Conservation (phyloP, 2,888 invertebrate genomes). For the Phaedon cochleariae region DNA sequence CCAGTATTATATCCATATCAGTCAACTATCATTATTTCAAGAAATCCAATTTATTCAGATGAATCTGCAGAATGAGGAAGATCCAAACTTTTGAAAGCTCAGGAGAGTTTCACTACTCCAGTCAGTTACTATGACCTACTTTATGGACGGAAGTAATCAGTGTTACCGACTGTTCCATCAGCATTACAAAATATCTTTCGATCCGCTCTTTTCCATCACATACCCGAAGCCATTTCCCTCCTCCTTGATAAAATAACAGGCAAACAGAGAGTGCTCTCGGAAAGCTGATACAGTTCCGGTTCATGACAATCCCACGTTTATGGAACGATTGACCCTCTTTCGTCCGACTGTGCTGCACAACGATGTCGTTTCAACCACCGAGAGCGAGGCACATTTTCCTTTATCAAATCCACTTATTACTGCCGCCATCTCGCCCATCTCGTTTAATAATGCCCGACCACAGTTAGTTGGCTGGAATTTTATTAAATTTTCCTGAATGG, state of each 20-base stretch:
- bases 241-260: constrained; percentile 42
- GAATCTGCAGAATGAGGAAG: too few relatives aligned
- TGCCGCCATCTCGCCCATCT: constrained; percentile 38
- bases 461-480: constrained; percentile 37
- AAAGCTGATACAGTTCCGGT: constrained; percentile 50
- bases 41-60: too few relatives aligned
- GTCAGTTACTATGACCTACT: too few relatives aligned
- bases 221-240: constrained; percentile 29
- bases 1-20: too few relatives aligned
- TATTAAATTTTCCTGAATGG: constrained; percentile 26
- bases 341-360: constrained; percentile 32
- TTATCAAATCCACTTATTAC: constrained; percentile 50
- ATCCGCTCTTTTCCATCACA: constrained; percentile 5
- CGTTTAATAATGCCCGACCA: constrained; percentile 43
- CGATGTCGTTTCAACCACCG: constrained; percentile 44
- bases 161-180: constrained; percentile 1
- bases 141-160: background rate
- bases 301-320: constrained; percentile 52
- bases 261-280: constrained; percentile 46
- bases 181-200: constrained; percentile 8
- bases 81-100: too few relatives aligned
- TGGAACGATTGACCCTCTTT: constrained; percentile 53
- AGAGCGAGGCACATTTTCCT: constrained; percentile 47
- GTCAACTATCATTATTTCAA: too few relatives aligned
- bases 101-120: too few relatives aligned